These are phyloP conservation scores for Meiosimyza decipiens DNA, from an alignment of 2,888 invertebrate species.

Conservation along the genomic window DNA sequence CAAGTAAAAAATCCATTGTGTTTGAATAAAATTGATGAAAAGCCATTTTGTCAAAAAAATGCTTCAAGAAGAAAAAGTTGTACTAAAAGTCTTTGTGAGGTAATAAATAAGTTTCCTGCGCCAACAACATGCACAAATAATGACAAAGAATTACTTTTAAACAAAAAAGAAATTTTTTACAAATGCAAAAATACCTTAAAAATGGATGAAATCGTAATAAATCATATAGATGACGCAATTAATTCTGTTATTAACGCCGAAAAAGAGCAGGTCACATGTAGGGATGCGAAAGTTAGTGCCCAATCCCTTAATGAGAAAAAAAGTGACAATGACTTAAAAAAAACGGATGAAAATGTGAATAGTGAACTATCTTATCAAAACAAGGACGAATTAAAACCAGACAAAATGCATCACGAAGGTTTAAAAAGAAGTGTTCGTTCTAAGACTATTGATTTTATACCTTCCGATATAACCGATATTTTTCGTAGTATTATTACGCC, in stretches of 20 bases:
- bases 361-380: not conserved
- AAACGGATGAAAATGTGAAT: not conserved
- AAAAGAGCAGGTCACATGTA: conserved; percentile 43
- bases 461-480: conserved; percentile 24
- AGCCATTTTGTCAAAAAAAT: not conserved
- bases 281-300: no score
- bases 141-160: conserved; percentile 34
- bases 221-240: conserved; percentile 61
- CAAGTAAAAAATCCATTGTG: conserved; percentile 56
- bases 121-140: not conserved
- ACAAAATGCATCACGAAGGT: conserved; percentile 25
- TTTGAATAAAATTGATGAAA: conserved; percentile 8
- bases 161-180: conserved; percentile 40
- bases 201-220: conserved; percentile 61
- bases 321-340: not conserved
- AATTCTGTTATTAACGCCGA: conserved; percentile 61
- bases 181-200: conserved; percentile 49
- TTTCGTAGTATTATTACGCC: no score
- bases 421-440: conserved; percentile 58
- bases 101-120: not conserved
- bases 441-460: conserved; percentile 57
- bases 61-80: conserved; percentile 3
- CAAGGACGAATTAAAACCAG: not conserved
- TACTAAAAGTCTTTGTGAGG: not conserved
- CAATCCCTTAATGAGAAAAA: not conserved